Conservation (phyloP, 1,140 invertebrate genomes). For the Apis dorsata region DNA sequence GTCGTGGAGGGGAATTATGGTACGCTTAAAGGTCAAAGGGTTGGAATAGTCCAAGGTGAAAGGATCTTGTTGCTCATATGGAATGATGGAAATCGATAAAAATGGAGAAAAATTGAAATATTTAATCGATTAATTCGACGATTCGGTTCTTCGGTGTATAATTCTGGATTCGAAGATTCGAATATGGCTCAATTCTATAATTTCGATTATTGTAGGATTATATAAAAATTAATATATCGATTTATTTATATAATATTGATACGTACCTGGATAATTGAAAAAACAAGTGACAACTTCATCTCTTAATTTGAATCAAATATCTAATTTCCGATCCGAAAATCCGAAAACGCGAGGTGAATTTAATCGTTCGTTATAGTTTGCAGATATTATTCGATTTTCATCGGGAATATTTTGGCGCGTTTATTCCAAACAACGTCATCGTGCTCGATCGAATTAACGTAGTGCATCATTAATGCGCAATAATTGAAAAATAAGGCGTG, state of each 20-base stretch:
- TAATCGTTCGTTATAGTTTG: neutral
- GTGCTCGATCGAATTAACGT: conserved; percentile 13
- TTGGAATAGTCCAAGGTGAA: too few relatives aligned
- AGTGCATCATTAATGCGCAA: conserved; percentile 8
- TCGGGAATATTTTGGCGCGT: conserved; percentile 4
- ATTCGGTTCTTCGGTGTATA: neutral
- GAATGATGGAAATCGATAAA: too few relatives aligned
- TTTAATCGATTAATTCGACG: neutral
- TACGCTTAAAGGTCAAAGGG: too few relatives aligned
- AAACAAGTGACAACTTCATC: neutral
- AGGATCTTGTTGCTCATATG: too few relatives aligned
- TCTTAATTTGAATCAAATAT: neutral
- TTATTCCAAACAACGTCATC: conserved; percentile 11
- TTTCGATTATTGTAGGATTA: neutral
- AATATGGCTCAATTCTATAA: too few relatives aligned
- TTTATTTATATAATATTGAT: neutral
- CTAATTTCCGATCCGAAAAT: neutral
- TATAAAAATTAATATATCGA: neutral
- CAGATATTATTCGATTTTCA: neutral
- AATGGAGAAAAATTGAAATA: too few relatives aligned
- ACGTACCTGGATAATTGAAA: neutral
- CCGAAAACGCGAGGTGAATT: neutral
- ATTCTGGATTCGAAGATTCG: neutral
- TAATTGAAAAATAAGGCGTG: conserved; percentile 38
- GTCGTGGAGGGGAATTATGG: too few relatives aligned